Evolutionary conservation across 1,140 invertebrate species (phyloP).

Genomic region (Aphis craccivora): DNA sequence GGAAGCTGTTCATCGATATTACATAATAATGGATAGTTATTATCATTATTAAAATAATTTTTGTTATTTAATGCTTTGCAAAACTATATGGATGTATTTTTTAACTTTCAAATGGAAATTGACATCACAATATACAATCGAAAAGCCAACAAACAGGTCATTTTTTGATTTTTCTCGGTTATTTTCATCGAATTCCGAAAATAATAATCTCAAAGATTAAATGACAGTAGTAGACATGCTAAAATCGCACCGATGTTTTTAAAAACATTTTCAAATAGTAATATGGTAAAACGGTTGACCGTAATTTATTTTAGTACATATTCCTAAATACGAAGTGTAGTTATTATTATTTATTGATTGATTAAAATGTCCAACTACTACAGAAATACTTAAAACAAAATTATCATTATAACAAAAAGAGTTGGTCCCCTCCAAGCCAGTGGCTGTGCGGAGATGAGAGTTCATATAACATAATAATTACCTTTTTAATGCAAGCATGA

Average conservation of each 20-base stretch:
- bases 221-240: neutral
- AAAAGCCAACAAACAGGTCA: neutral
- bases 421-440: no score
- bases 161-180: neutral
- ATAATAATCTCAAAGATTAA: neutral
- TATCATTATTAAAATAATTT: neutral
- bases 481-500: no score
- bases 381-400: no score
- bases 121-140: neutral
- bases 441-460: no score
- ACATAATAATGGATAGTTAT: neutral
- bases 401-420: no score
- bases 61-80: neutral
- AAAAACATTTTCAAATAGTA: no score
- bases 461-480: no score
- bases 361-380: no score
- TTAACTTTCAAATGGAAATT: neutral
- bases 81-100: neutral
- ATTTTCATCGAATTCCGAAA: neutral
- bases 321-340: neutral
- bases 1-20: neutral
- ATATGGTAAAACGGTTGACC: neutral
- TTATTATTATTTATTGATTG: neutral
- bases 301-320: neutral
- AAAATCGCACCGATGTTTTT: neutral